Base-by-base conservation (phyloP, 1,140 invertebrate species). In the Drosophila sproati region DNA sequence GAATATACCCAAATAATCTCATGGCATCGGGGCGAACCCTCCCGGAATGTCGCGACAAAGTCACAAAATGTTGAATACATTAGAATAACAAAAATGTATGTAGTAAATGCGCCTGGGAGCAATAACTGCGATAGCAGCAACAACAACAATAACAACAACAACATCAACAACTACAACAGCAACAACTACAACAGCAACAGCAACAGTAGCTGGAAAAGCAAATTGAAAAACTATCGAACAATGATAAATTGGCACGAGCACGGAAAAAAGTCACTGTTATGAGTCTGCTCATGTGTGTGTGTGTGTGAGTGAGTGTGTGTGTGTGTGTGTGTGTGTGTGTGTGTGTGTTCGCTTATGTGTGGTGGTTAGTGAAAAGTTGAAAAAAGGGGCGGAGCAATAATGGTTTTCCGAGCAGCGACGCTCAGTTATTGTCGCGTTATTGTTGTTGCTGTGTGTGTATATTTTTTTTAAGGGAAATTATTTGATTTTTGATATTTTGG, bases 401-500 rank as follows among this genome's bases (percentile, higher is more conserved):
- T 86, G 87, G 86, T 90, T 91, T 91, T 90, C 81, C 86, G 69
- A 68, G 75, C 81, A 74, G 76, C 78, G 76, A 54, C 73, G 85
- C 78, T 89, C 77, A 62, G 77, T 83, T 77, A 56, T 77, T 66
- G 79, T 64, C n/a, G 10, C 6, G 43, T 63, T 66, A 37, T 37
- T 69, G 32, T 54, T 64, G 54, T 20, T 77, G 60, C 62, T 61
- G 47, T 55, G 51, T 77, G 35, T 77, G 39, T 69, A 29, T 77
- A 64, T 79, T 75, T 77, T 90, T 91, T 91, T 91, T 90, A 83
- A 85, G 86, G 90, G 82, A 91, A 91, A 91, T 82, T 91, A 74
- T 91, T 77, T 88, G 90, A 91, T 90, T 91, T 91, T 91, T 91
- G 86, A 91, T 90, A 88, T 91, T 91, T 91, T 90, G 86, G 90